A percentile compares a stretch with the other conserved stretches of the same genome.
Evolutionary conservation across 2,888 invertebrate genomes (phyloP).

Genomic region (Candidula unifasciata): DNA sequence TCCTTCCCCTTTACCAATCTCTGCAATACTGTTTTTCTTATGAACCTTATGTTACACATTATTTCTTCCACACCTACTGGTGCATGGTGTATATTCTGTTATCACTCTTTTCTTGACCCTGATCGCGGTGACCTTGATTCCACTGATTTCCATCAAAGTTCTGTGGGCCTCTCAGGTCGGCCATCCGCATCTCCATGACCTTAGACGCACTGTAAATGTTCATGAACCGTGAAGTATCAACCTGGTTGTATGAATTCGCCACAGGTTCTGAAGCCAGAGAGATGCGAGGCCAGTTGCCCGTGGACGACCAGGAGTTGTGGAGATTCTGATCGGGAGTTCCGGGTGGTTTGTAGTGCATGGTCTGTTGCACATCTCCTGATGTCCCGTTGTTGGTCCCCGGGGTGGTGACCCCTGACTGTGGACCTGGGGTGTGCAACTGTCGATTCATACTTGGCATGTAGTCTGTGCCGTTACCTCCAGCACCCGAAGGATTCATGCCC

Average conservation of each 20-base stretch:
- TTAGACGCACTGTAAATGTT: constrained; percentile 56
- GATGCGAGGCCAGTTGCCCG: constrained; percentile 53
- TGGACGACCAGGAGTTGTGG: constrained; percentile 53
- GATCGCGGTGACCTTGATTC: constrained; percentile 44
- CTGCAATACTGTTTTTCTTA: too few relatives aligned
- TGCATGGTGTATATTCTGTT: constrained; percentile 51
- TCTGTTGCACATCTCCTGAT: constrained; percentile 49
- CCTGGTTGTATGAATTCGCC: constrained; percentile 49
- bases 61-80: constrained; percentile 17
- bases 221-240: constrained; percentile 53
- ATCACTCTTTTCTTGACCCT: constrained; percentile 49
- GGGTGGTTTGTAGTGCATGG: constrained; percentile 55
- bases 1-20: too few relatives aligned
- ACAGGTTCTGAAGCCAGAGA: constrained; percentile 33
- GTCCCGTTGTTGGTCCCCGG: constrained; percentile 41
- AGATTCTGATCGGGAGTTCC: constrained; percentile 50
- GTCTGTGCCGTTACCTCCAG: constrained; percentile 30
- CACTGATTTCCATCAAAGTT: constrained; percentile 41
- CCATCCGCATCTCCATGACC: constrained; percentile 58
- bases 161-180: constrained; percentile 44
- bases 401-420: constrained; percentile 23
- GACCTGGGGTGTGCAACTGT: constrained; percentile 46
- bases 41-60: too few relatives aligned
- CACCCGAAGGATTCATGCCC: constrained; percentile 39
- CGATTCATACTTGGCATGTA: constrained; percentile 51